Conservation (phyloP, 2,797 vertebrate species). For the Cottoperca gobio region DNA sequence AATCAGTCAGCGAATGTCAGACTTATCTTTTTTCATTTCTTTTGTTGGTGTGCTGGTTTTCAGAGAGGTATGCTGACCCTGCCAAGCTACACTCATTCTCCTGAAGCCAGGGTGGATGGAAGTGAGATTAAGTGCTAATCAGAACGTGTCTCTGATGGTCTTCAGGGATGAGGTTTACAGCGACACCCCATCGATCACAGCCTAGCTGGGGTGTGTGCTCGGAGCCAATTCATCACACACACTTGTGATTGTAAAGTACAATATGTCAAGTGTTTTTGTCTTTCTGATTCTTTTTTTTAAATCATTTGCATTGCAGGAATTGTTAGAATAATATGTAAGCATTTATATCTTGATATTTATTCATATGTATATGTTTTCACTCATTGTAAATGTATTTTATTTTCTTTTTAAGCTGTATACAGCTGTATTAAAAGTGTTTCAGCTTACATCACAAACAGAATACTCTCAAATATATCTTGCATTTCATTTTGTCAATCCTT, state of each 20-base stretch:
- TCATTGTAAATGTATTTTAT: too few relatives aligned
- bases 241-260: conserved; percentile 48
- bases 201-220: conserved; percentile 29
- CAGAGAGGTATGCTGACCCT: conserved; percentile 35
- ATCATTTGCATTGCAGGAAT: background rate
- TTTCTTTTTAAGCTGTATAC: background rate
- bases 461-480: conserved; percentile 27
- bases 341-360: background rate
- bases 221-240: conserved; percentile 56
- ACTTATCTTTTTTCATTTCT: conserved; percentile 58
- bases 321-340: background rate
- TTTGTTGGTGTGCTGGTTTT: conserved; percentile 43
- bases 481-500: conserved; percentile 67
- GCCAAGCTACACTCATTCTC: conserved; percentile 54
- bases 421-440: conserved; percentile 17
- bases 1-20: conserved; percentile 69
- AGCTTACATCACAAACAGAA: conserved; percentile 34
- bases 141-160: conserved; percentile 67
- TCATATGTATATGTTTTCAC: background rate
- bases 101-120: conserved; percentile 55
- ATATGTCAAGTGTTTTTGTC: background rate
- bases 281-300: background rate
- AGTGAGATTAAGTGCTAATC: conserved; percentile 74
- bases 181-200: conserved; percentile 71
- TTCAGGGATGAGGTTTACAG: conserved; percentile 66